Percentiles rank a stretch among this genome's conserved stretches.
phyloP scores from a whole-genome alignment of 1,140 invertebrate species.

The Drosophila kurseongensis region DNA sequence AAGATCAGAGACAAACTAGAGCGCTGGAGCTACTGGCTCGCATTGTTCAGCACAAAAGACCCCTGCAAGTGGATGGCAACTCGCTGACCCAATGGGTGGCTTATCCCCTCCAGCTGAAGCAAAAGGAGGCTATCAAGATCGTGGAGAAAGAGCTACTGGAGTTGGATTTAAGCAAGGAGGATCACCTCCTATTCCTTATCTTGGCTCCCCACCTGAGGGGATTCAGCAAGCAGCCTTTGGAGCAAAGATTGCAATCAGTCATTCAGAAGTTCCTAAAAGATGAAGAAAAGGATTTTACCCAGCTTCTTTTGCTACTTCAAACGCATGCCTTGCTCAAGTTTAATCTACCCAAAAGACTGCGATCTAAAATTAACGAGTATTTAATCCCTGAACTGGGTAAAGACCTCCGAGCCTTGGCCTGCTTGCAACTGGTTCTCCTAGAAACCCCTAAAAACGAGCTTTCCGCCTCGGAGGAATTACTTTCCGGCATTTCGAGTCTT shows the following conservation, averaged over 20 bases:
- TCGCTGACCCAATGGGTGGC: constrained; percentile 88
- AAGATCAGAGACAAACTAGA: constrained; percentile 86
- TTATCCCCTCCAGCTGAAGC: constrained; percentile 87
- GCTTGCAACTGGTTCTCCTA: constrained; percentile 49
- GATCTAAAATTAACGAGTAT: not conserved
- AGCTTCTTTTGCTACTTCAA: constrained; percentile 62
- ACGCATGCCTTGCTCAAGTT: constrained; percentile 61
- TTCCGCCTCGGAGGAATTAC: not conserved
- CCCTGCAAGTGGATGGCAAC: constrained; percentile 87
- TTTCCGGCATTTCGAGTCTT: constrained; percentile 17
- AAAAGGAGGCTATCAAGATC: constrained; percentile 37
- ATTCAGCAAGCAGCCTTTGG: constrained; percentile 49
- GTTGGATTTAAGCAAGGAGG: constrained; percentile 35
- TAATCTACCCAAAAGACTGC: constrained; percentile 22
- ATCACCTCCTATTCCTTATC: constrained; percentile 52
- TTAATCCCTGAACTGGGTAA: constrained; percentile 17
- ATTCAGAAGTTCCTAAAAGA: constrained; percentile 31
- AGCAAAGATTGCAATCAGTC: constrained; percentile 24
- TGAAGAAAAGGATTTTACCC: constrained; percentile 9
- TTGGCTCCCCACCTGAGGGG: constrained; percentile 66
- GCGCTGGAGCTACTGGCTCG: constrained; percentile 88
- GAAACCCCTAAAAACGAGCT: constrained; percentile 22
- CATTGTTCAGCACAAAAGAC: constrained; percentile 88
- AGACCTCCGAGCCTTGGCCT: constrained; percentile 54
- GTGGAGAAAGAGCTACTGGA: constrained; percentile 42